Base-by-base conservation (phyloP, 2,797 vertebrate species). In the Chrysocyon brachyurus region DNA sequence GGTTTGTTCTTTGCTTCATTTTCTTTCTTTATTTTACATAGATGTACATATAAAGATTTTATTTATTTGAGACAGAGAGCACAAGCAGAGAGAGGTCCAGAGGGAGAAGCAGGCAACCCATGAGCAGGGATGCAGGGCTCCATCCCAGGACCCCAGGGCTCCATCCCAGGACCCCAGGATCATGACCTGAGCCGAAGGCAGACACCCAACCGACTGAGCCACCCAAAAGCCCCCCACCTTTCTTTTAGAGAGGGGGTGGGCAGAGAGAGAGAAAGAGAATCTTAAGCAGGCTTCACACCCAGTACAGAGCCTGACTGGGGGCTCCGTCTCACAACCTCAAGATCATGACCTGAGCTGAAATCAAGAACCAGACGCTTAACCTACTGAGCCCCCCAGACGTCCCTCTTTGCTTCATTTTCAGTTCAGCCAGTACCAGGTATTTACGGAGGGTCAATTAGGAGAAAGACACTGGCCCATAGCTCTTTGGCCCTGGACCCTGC, bases 351-450 rank as follows among this genome's bases (percentile, higher is more conserved):
- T 68, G n/a, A 33, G 9, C n/a, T 1, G 66, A 68, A 33, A 68
- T 68, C n/a, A 68, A 33, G 9, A 68, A n/a, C 15, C n/a, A 33
- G 66, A 68, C 2, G 4, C 66, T 68, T 11, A 68, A 68, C n/a
- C n/a, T 33, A 11, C n/a, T 11, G 66, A 68, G 66, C n/a, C 66
- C 19, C n/a, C 66, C 66, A 21, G 17, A 33, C 1, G 19, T 16
- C n/a, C 16, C 66, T 87, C 36, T 75, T 93, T 57, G 46, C 26
- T 78, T 90, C 31, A 57, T 78, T 91, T 97, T 90, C 83, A 88
- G 75, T 78, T 75, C 22, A 91, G 57, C 31, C 36, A 63, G 57
- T 64, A 26, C n/a, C 68, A 84, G 24, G 46, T 31, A 90, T 33
- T 90, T 89, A 36, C 78, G 75, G 54, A 96, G 12, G 8, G 10